Conservation (phyloP, 53 echinoderm and acorn worm genomes). For the Paracentrotus lividus region DNA sequence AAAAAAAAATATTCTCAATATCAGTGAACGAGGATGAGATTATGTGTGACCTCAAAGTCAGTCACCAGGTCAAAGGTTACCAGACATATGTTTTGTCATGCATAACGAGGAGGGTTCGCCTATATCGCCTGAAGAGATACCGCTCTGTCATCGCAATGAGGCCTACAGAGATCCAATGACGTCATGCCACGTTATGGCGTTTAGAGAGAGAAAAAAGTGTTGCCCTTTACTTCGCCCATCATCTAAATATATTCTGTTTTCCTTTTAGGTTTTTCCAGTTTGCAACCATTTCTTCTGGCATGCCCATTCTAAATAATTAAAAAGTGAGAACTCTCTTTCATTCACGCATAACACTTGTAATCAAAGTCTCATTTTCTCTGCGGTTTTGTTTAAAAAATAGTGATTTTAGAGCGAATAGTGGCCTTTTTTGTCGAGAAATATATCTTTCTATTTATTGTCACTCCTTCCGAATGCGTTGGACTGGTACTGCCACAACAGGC, state of each 20-base stretch:
- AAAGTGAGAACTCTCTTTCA: not conserved
- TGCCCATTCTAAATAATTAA: not conserved
- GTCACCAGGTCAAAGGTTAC: slow-evolving; percentile 66
- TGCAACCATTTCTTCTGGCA: not conserved
- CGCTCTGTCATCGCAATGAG: slow-evolving; percentile 49
- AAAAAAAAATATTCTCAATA: not conserved
- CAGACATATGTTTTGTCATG: slow-evolving; percentile 63
- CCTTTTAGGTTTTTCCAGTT: not conserved
- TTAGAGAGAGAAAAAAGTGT: not conserved
- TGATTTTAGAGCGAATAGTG: not conserved
- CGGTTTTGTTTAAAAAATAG: not conserved
- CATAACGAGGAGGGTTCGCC: slow-evolving; percentile 55
- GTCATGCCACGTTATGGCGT: slow-evolving; percentile 54
- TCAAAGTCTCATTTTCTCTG: not conserved
- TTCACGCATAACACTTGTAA: not conserved
- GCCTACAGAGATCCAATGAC: slow-evolving; percentile 52
- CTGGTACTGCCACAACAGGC: not conserved
- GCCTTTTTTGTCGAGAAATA: not conserved
- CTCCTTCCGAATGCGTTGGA: not conserved
- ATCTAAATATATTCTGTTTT: not conserved
- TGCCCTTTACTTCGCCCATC: slow-evolving; percentile 5
- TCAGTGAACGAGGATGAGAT: slow-evolving; percentile 62
- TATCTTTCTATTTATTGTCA: not conserved
- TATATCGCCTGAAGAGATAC: slow-evolving; percentile 63
- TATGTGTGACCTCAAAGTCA: slow-evolving; percentile 57